A percentile compares a stretch with the other conserved stretches of the same genome.
Evolutionary conservation across 2,113 vertebrate genomes (phyloP).

Genomic region (Phrynosoma blainvillii): DNA sequence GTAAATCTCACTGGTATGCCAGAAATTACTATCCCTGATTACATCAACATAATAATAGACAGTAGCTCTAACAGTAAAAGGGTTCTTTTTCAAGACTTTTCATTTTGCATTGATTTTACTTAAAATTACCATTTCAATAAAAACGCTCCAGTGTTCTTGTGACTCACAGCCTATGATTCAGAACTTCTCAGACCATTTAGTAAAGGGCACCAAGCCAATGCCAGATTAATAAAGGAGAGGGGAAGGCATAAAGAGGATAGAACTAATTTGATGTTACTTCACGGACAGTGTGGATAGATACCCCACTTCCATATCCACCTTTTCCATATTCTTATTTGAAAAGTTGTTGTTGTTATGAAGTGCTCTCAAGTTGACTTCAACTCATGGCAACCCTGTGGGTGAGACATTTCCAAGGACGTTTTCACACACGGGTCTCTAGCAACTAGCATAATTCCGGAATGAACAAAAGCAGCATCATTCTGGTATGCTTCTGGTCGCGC

Average conservation of each 20-base stretch:
- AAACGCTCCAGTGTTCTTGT: background rate
- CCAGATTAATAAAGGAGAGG: slow-evolving; percentile 8
- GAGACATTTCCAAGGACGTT: too few relatives aligned
- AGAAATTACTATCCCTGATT: background rate
- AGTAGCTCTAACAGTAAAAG: background rate
- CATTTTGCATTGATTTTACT: background rate
- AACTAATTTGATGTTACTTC: slow-evolving; percentile 4
- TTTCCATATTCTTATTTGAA: background rate
- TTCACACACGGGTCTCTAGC: too few relatives aligned
- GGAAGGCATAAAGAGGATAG: background rate
- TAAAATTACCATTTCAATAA: slow-evolving; percentile 24
- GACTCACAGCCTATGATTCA: slow-evolving; percentile 30
- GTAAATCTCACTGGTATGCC: background rate
- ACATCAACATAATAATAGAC: background rate
- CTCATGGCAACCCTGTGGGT: too few relatives aligned
- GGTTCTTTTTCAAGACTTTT: background rate
- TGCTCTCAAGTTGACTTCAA: too few relatives aligned
- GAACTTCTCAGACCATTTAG: slow-evolving; percentile 21
- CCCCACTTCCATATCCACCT: background rate
- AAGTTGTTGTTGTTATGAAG: too few relatives aligned
- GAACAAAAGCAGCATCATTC: too few relatives aligned
- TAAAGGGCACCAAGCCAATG: slow-evolving; percentile 16
- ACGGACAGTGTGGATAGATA: background rate
- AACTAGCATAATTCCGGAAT: too few relatives aligned
- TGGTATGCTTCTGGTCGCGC: too few relatives aligned